Evolutionary conservation across 2,888 invertebrate species (phyloP).

Genomic region (Physocephala rufipes): DNA sequence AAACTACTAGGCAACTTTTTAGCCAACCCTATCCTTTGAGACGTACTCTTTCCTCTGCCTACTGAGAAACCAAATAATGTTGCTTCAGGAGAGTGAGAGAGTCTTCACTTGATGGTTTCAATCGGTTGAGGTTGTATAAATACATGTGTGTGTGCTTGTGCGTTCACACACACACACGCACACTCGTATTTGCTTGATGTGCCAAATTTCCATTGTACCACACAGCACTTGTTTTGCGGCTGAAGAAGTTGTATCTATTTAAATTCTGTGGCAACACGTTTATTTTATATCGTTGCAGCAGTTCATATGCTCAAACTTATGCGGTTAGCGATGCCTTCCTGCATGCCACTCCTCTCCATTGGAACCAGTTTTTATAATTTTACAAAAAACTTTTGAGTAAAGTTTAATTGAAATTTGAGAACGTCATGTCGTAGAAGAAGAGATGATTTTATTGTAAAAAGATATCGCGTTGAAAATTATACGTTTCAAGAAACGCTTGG

Average conservation of each 20-base stretch:
- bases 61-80: constrained; percentile 22
- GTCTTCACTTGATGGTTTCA: too few species aligned
- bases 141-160: constrained; percentile 20
- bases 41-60: constrained; percentile 6
- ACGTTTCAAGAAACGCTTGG: background rate
- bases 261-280: constrained; percentile 63
- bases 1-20: too few species aligned
- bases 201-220: background rate
- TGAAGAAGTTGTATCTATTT: constrained; percentile 60
- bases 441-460: background rate
- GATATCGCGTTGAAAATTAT: constrained; percentile 19
- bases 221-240: constrained; percentile 37
- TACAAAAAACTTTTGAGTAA: constrained; percentile 21
- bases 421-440: background rate
- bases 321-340: background rate
- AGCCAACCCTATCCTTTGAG: background rate
- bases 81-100: background rate
- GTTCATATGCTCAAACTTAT: constrained; percentile 28
- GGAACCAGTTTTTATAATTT: background rate
- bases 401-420: constrained; percentile 36
- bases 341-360: background rate
- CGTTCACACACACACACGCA: too few species aligned
- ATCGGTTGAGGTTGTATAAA: too few species aligned
- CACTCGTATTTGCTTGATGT: background rate
- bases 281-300: constrained; percentile 58